These are phyloP conservation scores for Mobula birostris DNA, from an alignment of 2,113 vertebrate genomes.

Conservation along the genomic window DNA sequence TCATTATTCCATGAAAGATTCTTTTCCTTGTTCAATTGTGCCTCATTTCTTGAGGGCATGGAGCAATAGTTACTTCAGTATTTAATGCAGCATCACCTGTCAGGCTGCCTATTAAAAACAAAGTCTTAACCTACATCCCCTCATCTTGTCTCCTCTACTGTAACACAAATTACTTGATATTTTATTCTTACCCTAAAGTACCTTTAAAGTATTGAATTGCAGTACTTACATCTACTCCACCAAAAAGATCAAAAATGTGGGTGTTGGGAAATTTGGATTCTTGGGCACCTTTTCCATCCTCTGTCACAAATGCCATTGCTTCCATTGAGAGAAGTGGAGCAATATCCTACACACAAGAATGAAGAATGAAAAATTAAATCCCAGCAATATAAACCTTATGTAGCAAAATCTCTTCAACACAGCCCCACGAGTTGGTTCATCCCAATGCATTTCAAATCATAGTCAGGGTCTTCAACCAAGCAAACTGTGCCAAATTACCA, in stretches of 20 bases:
- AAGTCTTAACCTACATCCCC: neutral
- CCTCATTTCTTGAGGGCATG: neutral
- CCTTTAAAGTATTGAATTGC: neutral
- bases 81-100: neutral
- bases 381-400: neutral
- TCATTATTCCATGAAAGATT: neutral
- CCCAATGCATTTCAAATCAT: no score
- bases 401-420: neutral
- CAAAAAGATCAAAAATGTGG: constrained; percentile 94
- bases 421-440: no score
- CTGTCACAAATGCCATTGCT: constrained; percentile 94
- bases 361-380: neutral
- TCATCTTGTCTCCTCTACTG: no score
- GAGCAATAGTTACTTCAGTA: neutral
- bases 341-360: constrained; percentile 66
- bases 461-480: no score
- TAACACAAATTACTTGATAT: neutral
- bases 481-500: no score
- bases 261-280: constrained; percentile 91
- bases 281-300: constrained; percentile 84
- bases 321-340: constrained; percentile 94
- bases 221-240: constrained; percentile 90
- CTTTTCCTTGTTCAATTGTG: neutral
- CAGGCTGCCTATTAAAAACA: neutral
- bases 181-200: neutral